A percentile compares a stretch with the other conserved stretches of the same genome.
Evolutionary conservation across 2,113 vertebrate genomes (phyloP).

Genomic region (Spea multiplicata): DNA sequence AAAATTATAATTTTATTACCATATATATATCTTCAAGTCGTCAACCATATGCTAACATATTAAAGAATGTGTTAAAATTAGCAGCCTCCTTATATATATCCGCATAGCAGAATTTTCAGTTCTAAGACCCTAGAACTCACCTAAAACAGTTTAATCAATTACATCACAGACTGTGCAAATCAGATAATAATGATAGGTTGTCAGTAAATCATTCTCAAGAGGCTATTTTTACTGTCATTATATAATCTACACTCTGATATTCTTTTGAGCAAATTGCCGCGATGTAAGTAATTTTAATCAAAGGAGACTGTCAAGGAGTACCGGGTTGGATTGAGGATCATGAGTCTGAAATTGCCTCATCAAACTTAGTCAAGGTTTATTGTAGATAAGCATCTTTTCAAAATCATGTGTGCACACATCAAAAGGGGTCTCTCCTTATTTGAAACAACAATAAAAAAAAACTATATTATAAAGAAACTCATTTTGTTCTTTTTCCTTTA

Average conservation of each 20-base stretch:
- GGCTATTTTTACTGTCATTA: constrained; percentile 50
- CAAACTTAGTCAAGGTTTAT: constrained; percentile 50
- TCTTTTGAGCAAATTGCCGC: constrained; percentile 56
- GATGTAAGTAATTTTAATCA: constrained; percentile 62
- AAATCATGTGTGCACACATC: constrained; percentile 34
- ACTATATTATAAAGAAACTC: too few species aligned
- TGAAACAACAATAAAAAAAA: constrained; percentile 31
- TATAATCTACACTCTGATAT: constrained; percentile 42
- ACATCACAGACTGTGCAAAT: constrained; percentile 36
- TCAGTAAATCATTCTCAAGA: constrained; percentile 44
- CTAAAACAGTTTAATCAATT: constrained; percentile 43
- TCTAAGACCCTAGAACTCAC: constrained; percentile 30
- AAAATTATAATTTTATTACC: too few species aligned
- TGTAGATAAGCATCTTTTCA: constrained; percentile 47
- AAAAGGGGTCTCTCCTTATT: constrained; percentile 38
- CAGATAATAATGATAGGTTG: constrained; percentile 54
- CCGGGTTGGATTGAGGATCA: constrained; percentile 48
- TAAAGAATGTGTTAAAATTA: too few species aligned
- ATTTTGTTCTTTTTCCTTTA: too few species aligned
- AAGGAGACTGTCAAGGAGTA: constrained; percentile 49
- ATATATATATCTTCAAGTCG: too few species aligned
- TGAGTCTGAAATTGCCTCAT: constrained; percentile 51
- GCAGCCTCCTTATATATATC: too few species aligned
- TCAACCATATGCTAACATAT: too few species aligned
- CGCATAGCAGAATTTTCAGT: background rate